phyloP scores from a whole-genome alignment of 1,140 invertebrate genomes.

The Pogonognathellus flavescens region DNA sequence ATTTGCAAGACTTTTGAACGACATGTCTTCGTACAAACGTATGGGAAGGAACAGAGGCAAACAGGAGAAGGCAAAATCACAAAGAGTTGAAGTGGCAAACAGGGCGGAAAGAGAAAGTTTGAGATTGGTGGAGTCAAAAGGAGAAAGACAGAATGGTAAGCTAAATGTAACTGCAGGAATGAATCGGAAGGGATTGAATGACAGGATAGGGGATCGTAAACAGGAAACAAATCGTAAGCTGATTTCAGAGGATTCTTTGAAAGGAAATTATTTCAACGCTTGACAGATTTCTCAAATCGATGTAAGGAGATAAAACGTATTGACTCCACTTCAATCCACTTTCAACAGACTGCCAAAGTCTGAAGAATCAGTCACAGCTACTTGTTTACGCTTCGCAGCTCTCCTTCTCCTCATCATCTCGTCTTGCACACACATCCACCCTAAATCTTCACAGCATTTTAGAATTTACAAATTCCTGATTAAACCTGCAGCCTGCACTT shows the following conservation, averaged over 20 bases:
- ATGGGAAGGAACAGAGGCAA: neutral
- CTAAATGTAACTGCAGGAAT: neutral
- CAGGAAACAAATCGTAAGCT: conserved; percentile 54
- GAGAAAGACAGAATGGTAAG: conserved; percentile 32
- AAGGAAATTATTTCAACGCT: conserved; percentile 65
- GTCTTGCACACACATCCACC: neutral
- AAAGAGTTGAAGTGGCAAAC: conserved; percentile 26
- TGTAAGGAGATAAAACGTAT: conserved; percentile 52
- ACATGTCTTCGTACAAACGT: conserved; percentile 12
- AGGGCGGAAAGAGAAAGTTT: conserved; percentile 37
- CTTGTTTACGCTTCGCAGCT: neutral
- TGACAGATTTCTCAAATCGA: conserved; percentile 62
- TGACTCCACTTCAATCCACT: conserved; percentile 41
- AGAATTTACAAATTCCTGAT: neutral
- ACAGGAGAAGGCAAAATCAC: conserved; percentile 18
- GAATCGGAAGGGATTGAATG: conserved; percentile 32
- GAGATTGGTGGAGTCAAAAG: conserved; percentile 17
- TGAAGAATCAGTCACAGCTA: conserved; percentile 10
- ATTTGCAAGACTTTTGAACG: neutral
- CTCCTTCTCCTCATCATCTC: neutral
- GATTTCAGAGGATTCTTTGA: conserved; percentile 55
- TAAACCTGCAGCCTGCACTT: neutral
- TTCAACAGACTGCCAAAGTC: neutral
- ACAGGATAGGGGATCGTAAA: conserved; percentile 46
- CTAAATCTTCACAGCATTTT: neutral